Percentiles rank a stretch among this genome's conserved stretches.
phyloP scores from a whole-genome alignment of 1,140 invertebrate genomes.

The Drosophila burlai region DNA sequence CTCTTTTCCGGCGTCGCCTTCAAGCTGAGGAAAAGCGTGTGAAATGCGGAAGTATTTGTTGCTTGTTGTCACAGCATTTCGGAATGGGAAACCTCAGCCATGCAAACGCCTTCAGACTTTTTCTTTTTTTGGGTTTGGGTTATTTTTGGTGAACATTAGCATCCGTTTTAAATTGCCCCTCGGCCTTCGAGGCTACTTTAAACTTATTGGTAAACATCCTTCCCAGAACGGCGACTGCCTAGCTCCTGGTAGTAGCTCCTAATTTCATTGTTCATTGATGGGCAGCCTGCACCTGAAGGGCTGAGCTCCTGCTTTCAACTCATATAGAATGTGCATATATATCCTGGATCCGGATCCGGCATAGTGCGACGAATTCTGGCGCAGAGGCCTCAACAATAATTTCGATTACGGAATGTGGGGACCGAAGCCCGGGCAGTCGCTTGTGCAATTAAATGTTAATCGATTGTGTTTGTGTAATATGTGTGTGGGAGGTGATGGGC shows the following conservation, averaged over 20 bases:
- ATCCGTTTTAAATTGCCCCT: conserved; percentile 49
- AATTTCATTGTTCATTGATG: conserved; percentile 53
- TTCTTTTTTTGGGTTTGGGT: conserved; percentile 15
- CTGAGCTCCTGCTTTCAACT: neutral
- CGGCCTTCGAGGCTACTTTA: conserved; percentile 42
- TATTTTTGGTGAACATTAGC: conserved; percentile 46
- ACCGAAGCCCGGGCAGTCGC: conserved; percentile 43
- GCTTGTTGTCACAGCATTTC: conserved; percentile 45
- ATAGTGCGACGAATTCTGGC: conserved; percentile 28
- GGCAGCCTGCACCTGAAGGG: conserved; percentile 16
- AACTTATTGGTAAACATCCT: conserved; percentile 31
- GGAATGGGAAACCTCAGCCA: conserved; percentile 42
- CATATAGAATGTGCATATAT: conserved; percentile 2
- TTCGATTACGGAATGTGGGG: conserved; percentile 65
- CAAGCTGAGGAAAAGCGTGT: conserved; percentile 46
- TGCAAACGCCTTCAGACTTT: conserved; percentile 54
- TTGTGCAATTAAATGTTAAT: conserved; percentile 79
- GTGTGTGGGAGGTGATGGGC: conserved; percentile 8
- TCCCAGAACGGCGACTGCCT: neutral
- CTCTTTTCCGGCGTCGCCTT: conserved; percentile 3
- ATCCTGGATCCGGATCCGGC: conserved; percentile 3
- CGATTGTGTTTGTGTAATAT: conserved; percentile 67
- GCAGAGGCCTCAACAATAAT: conserved; percentile 65
- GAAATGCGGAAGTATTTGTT: conserved; percentile 76
- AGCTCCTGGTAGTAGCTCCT: conserved; percentile 10